Conservation (phyloP, 2,797 vertebrate genomes). For the Microcaecilia unicolor region DNA sequence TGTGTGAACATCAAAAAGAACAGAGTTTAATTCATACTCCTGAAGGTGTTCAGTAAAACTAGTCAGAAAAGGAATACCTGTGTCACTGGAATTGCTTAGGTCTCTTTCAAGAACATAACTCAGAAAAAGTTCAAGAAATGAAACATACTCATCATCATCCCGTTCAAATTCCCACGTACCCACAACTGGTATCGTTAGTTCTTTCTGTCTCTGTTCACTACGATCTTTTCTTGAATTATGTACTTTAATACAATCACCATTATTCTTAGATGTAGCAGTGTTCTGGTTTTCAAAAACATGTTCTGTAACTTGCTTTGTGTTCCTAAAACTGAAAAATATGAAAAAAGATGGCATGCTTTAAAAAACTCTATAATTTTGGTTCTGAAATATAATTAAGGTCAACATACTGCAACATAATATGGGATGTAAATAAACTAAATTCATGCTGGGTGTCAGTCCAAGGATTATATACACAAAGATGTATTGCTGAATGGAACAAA, state of each 20-base stretch:
- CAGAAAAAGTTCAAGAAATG: conserved; percentile 86
- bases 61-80: conserved; percentile 67
- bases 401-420: no score
- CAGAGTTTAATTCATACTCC: conserved; percentile 77
- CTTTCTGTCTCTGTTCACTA: not conserved
- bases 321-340: conserved; percentile 21
- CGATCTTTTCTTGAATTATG: conserved; percentile 7
- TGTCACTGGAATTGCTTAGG: conserved; percentile 33
- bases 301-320: not conserved
- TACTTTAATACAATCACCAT: conserved; percentile 1
- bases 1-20: conserved; percentile 80
- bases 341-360: no score
- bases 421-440: no score
- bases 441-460: no score
- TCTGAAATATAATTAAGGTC: no score
- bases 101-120: conserved; percentile 84
- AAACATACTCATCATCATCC: conserved; percentile 82
- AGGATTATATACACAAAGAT: no score
- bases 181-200: conserved; percentile 49
- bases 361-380: not conserved
- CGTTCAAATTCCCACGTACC: conserved; percentile 92
- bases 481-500: no score
- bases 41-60: conserved; percentile 64
- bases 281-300: conserved; percentile 2
- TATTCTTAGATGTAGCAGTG: conserved; percentile 1